phyloP scores from a whole-genome alignment of 2,888 invertebrate species.

The Microctonus hyperodae region DNA sequence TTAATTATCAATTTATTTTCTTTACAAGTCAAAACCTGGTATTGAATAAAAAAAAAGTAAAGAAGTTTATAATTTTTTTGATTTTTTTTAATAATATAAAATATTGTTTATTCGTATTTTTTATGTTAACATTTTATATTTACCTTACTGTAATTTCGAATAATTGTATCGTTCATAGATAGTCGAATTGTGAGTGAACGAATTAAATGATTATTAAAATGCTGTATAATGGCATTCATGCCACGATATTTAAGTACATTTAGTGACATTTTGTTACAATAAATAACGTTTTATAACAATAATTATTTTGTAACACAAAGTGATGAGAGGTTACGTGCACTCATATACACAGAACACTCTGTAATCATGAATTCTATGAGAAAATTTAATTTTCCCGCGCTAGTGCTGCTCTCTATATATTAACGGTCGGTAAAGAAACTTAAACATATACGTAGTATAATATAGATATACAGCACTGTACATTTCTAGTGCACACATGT shows the following conservation, averaged over 20 bases:
- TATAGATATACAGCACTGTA: too few relatives aligned
- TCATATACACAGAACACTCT: neutral
- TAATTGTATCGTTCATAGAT: constrained; percentile 37
- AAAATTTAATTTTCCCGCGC: constrained; percentile 3
- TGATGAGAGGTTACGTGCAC: constrained; percentile 3
- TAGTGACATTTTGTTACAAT: constrained; percentile 39
- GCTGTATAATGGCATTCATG: constrained; percentile 35
- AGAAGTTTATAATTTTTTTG: neutral
- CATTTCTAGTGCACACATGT: too few relatives aligned
- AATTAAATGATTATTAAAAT: constrained; percentile 42
- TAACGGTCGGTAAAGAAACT: neutral
- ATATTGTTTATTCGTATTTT: neutral
- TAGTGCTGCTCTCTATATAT: constrained; percentile 8
- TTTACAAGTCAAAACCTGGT: too few relatives aligned
- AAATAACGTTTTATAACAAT: neutral
- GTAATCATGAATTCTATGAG: neutral
- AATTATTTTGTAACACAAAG: neutral
- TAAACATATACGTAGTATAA: too few relatives aligned
- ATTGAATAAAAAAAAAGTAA: neutral
- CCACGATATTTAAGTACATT: constrained; percentile 43
- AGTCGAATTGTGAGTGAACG: constrained; percentile 39
- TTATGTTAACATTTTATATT: constrained; percentile 11
- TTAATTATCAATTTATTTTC: too few relatives aligned
- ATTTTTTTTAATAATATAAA: neutral
- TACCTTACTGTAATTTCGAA: constrained; percentile 45